These are phyloP conservation scores for Axis porcinus DNA, from an alignment of 2,113 vertebrate species.

Conservation along the genomic window DNA sequence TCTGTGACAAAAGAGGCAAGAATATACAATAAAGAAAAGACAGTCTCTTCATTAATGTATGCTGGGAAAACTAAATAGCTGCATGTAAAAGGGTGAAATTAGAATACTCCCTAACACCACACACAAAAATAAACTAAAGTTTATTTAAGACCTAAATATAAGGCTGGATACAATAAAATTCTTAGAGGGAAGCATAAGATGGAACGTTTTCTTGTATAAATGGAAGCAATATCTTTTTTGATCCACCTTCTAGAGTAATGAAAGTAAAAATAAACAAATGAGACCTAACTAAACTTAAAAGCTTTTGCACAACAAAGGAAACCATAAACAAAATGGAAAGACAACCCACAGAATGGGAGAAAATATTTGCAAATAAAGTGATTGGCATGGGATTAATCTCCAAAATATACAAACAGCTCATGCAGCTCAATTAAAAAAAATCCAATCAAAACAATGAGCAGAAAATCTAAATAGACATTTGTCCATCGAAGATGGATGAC, in stretches of 20 bases:
- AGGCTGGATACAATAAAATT: neutral
- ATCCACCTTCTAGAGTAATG: neutral
- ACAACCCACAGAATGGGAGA: neutral
- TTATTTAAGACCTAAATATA: neutral
- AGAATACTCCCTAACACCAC: neutral
- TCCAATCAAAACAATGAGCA: neutral
- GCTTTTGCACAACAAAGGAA: neutral
- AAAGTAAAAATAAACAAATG: neutral
- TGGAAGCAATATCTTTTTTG: neutral
- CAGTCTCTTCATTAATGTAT: neutral
- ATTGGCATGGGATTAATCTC: neutral
- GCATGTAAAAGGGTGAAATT: neutral
- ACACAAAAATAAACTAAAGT: neutral
- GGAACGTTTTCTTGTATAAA: neutral
- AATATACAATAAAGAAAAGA: neutral
- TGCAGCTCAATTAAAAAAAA: neutral
- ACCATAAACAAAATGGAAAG: neutral
- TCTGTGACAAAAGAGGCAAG: neutral
- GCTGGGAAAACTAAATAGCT: neutral
- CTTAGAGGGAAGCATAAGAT: neutral
- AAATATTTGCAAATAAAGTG: neutral
- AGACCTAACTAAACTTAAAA: neutral
- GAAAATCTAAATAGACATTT: neutral
- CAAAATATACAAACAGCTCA: neutral
- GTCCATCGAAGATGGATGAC: neutral